Evolutionary conservation across 2,888 invertebrate species (phyloP), one percentile per base, ranked within the genome.

Genomic region (Lysandra bellargus): DNA sequence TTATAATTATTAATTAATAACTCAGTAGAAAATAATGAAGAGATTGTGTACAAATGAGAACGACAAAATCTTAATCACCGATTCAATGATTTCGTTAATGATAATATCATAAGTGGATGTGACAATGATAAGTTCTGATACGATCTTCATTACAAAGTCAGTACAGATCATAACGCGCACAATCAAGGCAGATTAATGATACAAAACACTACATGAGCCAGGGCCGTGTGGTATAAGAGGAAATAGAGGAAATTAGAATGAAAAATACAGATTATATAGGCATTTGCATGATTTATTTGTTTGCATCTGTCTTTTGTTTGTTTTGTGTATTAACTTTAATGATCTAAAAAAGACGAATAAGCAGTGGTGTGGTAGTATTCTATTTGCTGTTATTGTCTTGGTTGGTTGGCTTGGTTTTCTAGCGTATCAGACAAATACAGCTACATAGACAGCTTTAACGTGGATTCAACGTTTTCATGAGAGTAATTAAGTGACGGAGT

Each of bases 71-170:
- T 69, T 69, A 69, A 69, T 69, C 1, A 64, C n/a, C 69, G 14
- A 69, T 14, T 69, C 69, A 33, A 69, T 69, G 69, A 69, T 33
- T 69, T 69, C 33, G 33, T 33, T 33, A 69, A 14, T 69, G 14
- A 69, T 69, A 14, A 33, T 69, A 69, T 69, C 69, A 69, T 69
- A 33, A 69, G 69, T 69, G 33, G 33, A 69, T 69, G 69, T 69
- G 69, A 69, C 69, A 33, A 69, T 69, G 69, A 69, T 69, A 69
- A 69, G 14, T 23, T 64, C 23, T 4, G 69, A 69, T 69, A 69
- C 12, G 69, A 69, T 69, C 69, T 69, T 69, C 33, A 14, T 69
- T 69, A 69, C 12, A 5, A 33, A 69, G 33, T 69, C 69, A 33
- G 33, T 69, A 33, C 69, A 69, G 14, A 33, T 64, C 64, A 64